Evolutionary conservation across 2,797 vertebrate species (phyloP), one percentile per base, ranked within the genome.

Genomic region (Alca torda): DNA sequence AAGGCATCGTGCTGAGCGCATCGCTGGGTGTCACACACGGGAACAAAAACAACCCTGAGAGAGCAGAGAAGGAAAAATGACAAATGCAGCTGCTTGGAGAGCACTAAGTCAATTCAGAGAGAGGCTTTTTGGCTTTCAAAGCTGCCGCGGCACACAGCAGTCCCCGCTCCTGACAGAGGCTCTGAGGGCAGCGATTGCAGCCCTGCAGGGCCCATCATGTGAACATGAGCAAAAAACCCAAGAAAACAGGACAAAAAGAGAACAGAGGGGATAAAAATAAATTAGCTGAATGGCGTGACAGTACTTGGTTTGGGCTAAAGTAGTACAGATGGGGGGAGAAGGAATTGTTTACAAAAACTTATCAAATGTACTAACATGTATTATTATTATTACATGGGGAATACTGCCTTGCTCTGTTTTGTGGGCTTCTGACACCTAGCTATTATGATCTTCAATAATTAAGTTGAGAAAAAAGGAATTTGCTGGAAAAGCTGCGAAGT

Each of bases 141-240:
- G 79, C 54, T 57, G 9, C 5, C 1, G 1, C 3, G 4, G 76
- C 43, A 67, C 82, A 26, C 2, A 31, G 82, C 60, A 68, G 45
- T 82, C 4, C 78, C 43, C 48, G 23, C 19, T 60, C 0, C 43
- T 16, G 56, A 16, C 0, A 60, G 51, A 0, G 0, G 59, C 81
- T 88, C 56, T 31, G 59, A 46, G 53, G 31, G 77, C 3, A 74
- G 46, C 0, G 0, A 45, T 0, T 37, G 28, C 84, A 89, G 67
- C n/a, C 76, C 60, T 2, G 33, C 60, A 72, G 76, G 45, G 68
- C 68, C 19, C 6, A 39, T 45, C 41, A 19, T 20, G 10, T 17
- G 26, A 80, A 61, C 23, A 25, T 0, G 12, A 86, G 51, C 59
- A 82, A 69, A 85, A 54, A 31, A 0, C 5, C 41, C 31, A 41